Evolutionary conservation across 2,797 vertebrate genomes (phyloP).

Genomic region (Ibycter americanus): DNA sequence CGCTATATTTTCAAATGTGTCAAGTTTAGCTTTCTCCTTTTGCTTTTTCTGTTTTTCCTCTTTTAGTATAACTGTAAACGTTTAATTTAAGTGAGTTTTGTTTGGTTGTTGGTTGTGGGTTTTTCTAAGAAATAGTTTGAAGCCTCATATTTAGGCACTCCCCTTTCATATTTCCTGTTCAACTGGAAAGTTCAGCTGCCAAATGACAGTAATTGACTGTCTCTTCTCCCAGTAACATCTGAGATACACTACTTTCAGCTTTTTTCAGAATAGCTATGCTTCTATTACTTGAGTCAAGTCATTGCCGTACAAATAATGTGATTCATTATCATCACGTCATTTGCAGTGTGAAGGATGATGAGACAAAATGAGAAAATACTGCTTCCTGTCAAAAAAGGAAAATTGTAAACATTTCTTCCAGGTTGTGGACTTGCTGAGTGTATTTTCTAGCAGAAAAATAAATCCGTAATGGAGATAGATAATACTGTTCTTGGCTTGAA

Average conservation of each 20-base stretch:
- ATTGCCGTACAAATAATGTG: neutral
- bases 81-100: neutral
- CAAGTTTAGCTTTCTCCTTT: neutral
- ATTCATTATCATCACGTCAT: conserved; percentile 25
- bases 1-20: neutral
- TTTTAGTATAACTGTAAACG: neutral
- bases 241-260: neutral
- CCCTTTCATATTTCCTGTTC: neutral
- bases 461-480: neutral
- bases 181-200: neutral
- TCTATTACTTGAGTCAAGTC: conserved; percentile 11
- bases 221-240: neutral
- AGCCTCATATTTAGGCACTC: neutral
- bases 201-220: neutral
- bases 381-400: neutral
- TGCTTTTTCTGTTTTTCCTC: neutral
- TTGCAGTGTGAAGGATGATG: neutral
- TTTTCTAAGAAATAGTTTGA: neutral
- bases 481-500: neutral
- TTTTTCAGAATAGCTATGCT: neutral
- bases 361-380: conserved; percentile 8
- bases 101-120: neutral
- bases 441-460: neutral
- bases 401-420: neutral
- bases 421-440: neutral